Evolutionary conservation across 2,888 invertebrate genomes (phyloP).

Genomic region (Drosophila greeni): DNA sequence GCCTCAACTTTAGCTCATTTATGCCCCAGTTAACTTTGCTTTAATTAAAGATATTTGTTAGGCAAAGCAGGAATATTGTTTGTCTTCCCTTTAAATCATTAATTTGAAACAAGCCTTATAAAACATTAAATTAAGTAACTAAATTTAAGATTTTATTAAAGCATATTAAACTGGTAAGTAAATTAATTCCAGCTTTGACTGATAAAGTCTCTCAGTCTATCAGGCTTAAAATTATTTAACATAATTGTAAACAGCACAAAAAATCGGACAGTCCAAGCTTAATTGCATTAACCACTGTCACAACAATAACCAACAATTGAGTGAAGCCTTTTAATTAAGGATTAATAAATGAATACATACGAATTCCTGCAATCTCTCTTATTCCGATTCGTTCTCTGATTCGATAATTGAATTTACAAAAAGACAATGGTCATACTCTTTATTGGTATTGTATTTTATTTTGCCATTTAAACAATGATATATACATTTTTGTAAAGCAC

Average conservation of each 20-base stretch:
- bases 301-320: constrained; percentile 35
- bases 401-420: constrained; percentile 49
- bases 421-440: constrained; percentile 28
- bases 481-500: constrained; percentile 27
- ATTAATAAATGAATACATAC: constrained; percentile 26
- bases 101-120: no score
- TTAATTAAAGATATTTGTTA: not conserved
- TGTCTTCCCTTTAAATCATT: not conserved
- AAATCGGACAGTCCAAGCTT: not conserved
- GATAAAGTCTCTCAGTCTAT: not conserved
- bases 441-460: not conserved
- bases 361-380: constrained; percentile 17
- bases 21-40: not conserved
- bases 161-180: not conserved
- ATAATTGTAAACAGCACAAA: not conserved
- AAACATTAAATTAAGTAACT: no score
- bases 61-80: not conserved
- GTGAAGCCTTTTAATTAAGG: constrained; percentile 38
- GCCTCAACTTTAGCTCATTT: not conserved
- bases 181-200: not conserved
- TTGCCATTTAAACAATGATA: constrained; percentile 10
- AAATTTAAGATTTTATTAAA: not conserved
- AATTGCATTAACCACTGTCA: constrained; percentile 6
- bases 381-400: constrained; percentile 13
- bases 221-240: not conserved